A percentile compares a stretch with the other conserved stretches of the same genome.
phyloP scores from a whole-genome alignment of 2,113 vertebrate species.

The Cranoglanis bouderius region DNA sequence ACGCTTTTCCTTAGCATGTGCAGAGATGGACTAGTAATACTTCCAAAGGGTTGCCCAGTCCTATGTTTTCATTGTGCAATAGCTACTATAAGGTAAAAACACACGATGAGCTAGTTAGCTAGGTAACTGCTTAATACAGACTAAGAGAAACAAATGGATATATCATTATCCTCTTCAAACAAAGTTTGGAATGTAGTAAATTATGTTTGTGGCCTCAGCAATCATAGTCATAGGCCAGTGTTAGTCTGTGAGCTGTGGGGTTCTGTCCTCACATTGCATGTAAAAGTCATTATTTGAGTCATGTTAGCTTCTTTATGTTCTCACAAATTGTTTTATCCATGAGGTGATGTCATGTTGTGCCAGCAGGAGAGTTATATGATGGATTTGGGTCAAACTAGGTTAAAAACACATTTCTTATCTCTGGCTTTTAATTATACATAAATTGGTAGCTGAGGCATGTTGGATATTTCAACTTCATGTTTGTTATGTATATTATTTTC shows the following conservation, averaged over 20 bases:
- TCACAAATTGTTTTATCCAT: background rate
- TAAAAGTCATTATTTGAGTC: background rate
- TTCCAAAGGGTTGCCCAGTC: background rate
- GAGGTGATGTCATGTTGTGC: background rate
- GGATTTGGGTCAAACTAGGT: background rate
- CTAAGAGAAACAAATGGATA: background rate
- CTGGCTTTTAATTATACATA: too few relatives aligned
- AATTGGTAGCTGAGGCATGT: too few relatives aligned
- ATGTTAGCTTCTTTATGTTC: background rate
- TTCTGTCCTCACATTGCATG: background rate
- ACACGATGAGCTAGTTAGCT: background rate
- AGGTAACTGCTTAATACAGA: background rate
- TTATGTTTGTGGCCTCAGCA: background rate
- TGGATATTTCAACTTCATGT: too few relatives aligned
- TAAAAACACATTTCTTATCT: too few relatives aligned
- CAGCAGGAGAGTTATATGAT: background rate
- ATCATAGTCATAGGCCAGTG: background rate
- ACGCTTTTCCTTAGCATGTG: background rate
- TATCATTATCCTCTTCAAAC: background rate
- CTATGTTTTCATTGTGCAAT: background rate
- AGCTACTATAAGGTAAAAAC: background rate
- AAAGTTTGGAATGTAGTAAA: background rate
- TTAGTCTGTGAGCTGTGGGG: background rate
- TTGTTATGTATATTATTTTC: too few relatives aligned
- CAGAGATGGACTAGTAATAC: background rate